Conservation (phyloP, 2,797 vertebrate genomes). For the Ctenopoma kingsleyae region DNA sequence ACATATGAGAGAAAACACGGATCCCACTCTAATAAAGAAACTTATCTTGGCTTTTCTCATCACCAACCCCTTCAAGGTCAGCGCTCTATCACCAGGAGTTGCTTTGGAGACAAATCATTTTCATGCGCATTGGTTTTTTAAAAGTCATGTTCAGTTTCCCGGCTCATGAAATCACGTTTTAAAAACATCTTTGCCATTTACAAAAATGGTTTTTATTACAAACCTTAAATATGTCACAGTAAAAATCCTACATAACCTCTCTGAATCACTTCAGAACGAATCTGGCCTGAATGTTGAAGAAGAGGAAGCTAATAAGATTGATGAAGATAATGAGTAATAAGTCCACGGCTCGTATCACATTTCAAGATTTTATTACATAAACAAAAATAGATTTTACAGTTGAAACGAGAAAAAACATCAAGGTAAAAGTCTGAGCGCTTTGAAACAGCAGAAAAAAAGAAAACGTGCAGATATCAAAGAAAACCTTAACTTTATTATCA, state of each 20-base stretch:
- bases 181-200: neutral
- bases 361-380: slow-evolving; percentile 72
- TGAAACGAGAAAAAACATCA: slow-evolving; percentile 43
- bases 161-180: neutral
- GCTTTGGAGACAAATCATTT: slow-evolving; percentile 58
- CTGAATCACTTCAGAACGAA: no score
- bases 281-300: neutral
- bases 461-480: slow-evolving; percentile 22
- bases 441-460: slow-evolving; percentile 6
- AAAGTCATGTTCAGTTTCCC: neutral
- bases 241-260: no score
- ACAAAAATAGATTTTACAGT: slow-evolving; percentile 58
- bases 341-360: slow-evolving; percentile 10
- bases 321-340: neutral
- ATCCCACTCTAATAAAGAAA: slow-evolving; percentile 6
- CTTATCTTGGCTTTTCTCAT: slow-evolving; percentile 5
- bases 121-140: neutral
- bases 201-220: no score
- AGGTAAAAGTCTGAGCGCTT: slow-evolving; percentile 18
- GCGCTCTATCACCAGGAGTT: slow-evolving; percentile 27
- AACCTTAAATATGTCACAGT: no score
- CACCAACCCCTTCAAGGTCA: slow-evolving; percentile 21
- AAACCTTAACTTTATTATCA: slow-evolving; percentile 12
- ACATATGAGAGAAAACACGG: neutral
- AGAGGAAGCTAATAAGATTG: neutral